phyloP scores from a whole-genome alignment of 2,113 vertebrate species.

The Echinops telfairi region DNA sequence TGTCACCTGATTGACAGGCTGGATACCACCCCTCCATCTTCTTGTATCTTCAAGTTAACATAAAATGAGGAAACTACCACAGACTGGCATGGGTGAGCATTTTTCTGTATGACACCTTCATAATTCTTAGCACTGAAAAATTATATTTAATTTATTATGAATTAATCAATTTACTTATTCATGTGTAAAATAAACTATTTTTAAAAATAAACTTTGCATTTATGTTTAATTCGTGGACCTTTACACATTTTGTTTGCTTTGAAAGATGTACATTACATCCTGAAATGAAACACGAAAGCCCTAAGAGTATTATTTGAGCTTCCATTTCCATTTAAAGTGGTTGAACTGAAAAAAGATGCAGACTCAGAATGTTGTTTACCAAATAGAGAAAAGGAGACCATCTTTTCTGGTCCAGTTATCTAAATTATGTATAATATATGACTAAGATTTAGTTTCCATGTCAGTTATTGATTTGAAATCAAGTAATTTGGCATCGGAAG shows the following conservation, averaged over 20 bases:
- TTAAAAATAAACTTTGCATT: background rate
- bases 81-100: background rate
- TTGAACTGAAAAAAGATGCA: slow-evolving; percentile 13
- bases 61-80: background rate
- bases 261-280: background rate
- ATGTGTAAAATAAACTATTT: background rate
- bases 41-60: too few species aligned
- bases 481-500: slow-evolving; percentile 29
- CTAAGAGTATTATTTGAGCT: background rate
- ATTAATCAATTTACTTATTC: slow-evolving; percentile 1
- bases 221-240: slow-evolving; percentile 25
- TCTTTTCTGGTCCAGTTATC: slow-evolving; percentile 34
- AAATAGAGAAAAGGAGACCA: slow-evolving; percentile 33
- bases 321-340: slow-evolving; percentile 37
- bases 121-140: slow-evolving; percentile 1
- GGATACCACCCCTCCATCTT: too few species aligned
- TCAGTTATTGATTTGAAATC: slow-evolving; percentile 54
- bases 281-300: background rate
- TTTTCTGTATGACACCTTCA: background rate
- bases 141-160: background rate
- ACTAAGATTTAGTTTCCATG: slow-evolving; percentile 30
- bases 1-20: too few species aligned
- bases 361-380: slow-evolving; percentile 29
- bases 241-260: slow-evolving; percentile 35
- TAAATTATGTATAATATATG: slow-evolving; percentile 49